Conservation (phyloP, 2,888 invertebrate genomes). For the Ptychoptera albimana region DNA sequence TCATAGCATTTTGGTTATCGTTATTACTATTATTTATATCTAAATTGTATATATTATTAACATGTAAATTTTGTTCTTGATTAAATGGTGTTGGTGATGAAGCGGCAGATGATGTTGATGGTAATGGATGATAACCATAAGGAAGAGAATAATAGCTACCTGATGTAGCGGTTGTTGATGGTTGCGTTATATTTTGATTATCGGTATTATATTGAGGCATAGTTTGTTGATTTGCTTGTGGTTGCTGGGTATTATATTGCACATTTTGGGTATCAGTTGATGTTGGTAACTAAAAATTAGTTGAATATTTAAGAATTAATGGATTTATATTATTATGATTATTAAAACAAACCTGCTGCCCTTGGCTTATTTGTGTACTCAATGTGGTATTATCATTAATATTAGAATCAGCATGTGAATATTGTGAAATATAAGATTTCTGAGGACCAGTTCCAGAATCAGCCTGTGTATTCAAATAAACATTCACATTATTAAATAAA, state of each 20-base stretch:
- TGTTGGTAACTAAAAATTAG: not conserved
- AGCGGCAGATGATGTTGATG: conserved; percentile 3
- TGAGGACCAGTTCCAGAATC: conserved; percentile 1
- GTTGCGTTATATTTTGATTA: not conserved
- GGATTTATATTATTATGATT: not conserved
- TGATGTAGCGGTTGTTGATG: conserved; percentile 6
- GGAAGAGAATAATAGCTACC: conserved; percentile 22
- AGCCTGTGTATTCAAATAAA: not conserved
- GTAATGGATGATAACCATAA: conserved; percentile 23
- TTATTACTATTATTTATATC: no score
- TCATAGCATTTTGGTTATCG: no score
- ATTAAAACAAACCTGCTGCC: not conserved
- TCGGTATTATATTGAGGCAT: not conserved
- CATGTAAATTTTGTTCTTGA: no score
- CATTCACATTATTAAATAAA: no score
- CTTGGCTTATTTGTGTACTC: not conserved
- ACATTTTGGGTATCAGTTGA: not conserved
- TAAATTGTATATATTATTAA: no score
- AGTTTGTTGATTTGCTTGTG: conserved; percentile 1
- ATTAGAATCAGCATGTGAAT: conserved; percentile 15
- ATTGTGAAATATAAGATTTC: conserved; percentile 11
- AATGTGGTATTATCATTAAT: conserved; percentile 8
- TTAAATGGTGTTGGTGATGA: no score
- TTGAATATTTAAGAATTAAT: no score
- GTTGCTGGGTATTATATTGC: not conserved